These are phyloP conservation scores for Drosophila novamexicana DNA, from an alignment of 1,140 invertebrate genomes.

Conservation along the genomic window DNA sequence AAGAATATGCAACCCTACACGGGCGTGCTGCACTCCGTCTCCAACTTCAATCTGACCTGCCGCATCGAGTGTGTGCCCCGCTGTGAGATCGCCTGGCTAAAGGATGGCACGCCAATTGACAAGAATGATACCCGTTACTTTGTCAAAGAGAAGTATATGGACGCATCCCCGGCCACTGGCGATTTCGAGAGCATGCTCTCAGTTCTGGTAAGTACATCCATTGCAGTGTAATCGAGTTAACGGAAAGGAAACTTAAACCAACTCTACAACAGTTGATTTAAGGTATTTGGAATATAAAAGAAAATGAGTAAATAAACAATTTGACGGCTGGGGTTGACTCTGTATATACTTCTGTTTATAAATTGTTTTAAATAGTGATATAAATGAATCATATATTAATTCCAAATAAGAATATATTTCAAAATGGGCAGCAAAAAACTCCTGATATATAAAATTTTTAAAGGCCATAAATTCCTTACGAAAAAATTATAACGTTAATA, in stretches of 20 bases:
- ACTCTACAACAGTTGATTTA: neutral
- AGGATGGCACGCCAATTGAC: slow-evolving; percentile 89
- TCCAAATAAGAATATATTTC: too few species aligned
- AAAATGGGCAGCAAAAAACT: too few species aligned
- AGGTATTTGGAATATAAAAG: too few species aligned
- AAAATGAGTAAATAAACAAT: too few species aligned
- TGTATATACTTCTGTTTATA: too few species aligned
- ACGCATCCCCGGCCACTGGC: slow-evolving; percentile 89
- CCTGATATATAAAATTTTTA: too few species aligned
- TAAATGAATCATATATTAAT: too few species aligned
- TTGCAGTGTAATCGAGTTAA: neutral
- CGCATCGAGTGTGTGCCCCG: slow-evolving; percentile 94
- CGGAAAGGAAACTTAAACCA: neutral
- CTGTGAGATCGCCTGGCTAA: slow-evolving; percentile 93
- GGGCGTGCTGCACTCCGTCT: slow-evolving; percentile 88
- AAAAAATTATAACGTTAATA: too few species aligned
- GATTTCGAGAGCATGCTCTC: slow-evolving; percentile 95
- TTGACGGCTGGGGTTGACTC: too few species aligned
- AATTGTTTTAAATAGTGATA: too few species aligned
- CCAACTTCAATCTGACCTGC: slow-evolving; percentile 92
- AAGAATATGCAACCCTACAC: slow-evolving; percentile 91
- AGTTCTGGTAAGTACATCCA: slow-evolving; percentile 87
- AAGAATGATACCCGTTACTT: slow-evolving; percentile 88
- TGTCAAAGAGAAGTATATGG: slow-evolving; percentile 87
- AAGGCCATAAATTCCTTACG: too few species aligned